phyloP scores from a whole-genome alignment of 2,888 invertebrate genomes.

The Mimumesa dahlbomi region DNA sequence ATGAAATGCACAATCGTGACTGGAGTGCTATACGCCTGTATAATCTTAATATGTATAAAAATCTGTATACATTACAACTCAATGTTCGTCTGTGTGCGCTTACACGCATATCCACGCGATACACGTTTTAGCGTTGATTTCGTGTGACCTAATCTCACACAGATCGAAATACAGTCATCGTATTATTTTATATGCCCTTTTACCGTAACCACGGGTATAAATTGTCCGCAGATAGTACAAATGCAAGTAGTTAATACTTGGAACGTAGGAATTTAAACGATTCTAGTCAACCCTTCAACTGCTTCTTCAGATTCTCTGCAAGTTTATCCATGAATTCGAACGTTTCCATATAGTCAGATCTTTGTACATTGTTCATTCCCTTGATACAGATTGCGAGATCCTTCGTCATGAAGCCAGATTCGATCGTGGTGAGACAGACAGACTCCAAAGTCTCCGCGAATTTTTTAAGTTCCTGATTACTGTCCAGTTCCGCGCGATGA shows the following conservation, averaged over 20 bases:
- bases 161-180: not conserved
- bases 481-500: slow-evolving; percentile 96
- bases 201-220: slow-evolving; percentile 24
- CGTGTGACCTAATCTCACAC: not conserved
- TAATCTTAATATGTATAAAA: too few relatives aligned
- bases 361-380: slow-evolving; percentile 89
- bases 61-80: too few relatives aligned
- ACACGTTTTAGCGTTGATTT: not conserved
- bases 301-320: slow-evolving; percentile 90
- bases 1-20: too few relatives aligned
- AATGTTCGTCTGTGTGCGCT: too few relatives aligned
- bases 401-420: slow-evolving; percentile 97
- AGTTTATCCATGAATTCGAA: slow-evolving; percentile 98
- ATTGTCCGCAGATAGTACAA: not conserved
- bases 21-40: too few relatives aligned
- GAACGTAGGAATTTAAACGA: slow-evolving; percentile 7
- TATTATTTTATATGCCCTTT: slow-evolving; percentile 1
- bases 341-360: slow-evolving; percentile 96
- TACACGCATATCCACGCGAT: too few relatives aligned
- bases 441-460: slow-evolving; percentile 94
- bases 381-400: slow-evolving; percentile 99
- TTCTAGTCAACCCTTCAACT: slow-evolving; percentile 45
- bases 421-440: slow-evolving; percentile 97
- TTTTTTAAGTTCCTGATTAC: slow-evolving; percentile 87
- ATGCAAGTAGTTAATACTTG: slow-evolving; percentile 47